These are phyloP conservation scores for Parasteatoda lunata DNA, from an alignment of 2,888 invertebrate genomes.

Conservation along the genomic window DNA sequence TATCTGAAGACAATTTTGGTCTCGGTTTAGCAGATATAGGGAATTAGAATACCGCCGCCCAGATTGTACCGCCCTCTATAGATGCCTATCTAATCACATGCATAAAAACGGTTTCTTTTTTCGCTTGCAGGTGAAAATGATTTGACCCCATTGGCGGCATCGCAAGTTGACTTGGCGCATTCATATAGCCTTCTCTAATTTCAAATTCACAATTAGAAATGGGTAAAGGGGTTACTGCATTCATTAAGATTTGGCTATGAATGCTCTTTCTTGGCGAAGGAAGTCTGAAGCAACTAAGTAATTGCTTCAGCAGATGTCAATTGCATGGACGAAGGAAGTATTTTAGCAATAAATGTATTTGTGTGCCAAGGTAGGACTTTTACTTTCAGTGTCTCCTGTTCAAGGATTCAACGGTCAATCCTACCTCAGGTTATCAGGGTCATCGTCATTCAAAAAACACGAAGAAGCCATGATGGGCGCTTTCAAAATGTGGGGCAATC, in stretches of 20 bases:
- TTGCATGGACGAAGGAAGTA: conserved; percentile 16
- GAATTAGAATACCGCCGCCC: conserved; percentile 65
- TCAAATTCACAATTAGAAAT: conserved; percentile 36
- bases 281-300: conserved; percentile 13
- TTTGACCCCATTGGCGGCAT: conserved; percentile 66
- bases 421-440: conserved; percentile 39
- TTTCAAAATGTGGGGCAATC: conserved; percentile 18
- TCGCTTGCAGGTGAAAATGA: conserved; percentile 43
- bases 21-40: conserved; percentile 63
- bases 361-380: conserved; percentile 53
- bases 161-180: conserved; percentile 48
- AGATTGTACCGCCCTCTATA: conserved; percentile 65
- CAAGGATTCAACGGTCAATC: conserved; percentile 47
- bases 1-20: conserved; percentile 67
- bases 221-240: conserved; percentile 37
- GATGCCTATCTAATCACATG: conserved; percentile 54
- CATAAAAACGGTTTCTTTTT: conserved; percentile 47
- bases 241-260: conserved; percentile 23
- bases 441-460: conserved; percentile 16
- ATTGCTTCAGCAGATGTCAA: conserved; percentile 15
- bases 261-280: conserved; percentile 19
- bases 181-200: conserved; percentile 1
- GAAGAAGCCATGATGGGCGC: conserved; percentile 10
- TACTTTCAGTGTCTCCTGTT: conserved; percentile 20
- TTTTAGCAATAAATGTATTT: conserved; percentile 19